Evolutionary conservation across 2,888 invertebrate species (phyloP), one percentile per base, ranked within the genome.

Genomic region (Zhengitettix transpicula): DNA sequence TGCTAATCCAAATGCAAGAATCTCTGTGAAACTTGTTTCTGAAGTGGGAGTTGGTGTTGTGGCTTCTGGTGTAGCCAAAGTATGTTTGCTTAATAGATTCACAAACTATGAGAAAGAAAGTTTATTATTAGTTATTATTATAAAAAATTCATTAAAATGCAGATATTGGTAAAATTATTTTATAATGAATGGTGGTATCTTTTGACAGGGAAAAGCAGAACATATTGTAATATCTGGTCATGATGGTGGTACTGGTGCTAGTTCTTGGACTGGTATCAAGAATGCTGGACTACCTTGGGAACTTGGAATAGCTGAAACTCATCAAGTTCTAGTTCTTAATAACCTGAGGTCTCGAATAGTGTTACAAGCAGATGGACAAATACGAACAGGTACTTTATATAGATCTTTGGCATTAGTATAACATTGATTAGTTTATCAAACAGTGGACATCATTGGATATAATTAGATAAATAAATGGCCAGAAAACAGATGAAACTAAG

Each of bases 241-340:
- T 75, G 99, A 99, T 76, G 99, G 99, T 63, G 98, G 99, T 58
- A 99, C 99, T 15, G 99, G 99, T 42, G 99, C 98, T 55, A 93
- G 93, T 70, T 94, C 94, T 61, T 98, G 98, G 98, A 99, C 98
- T 0, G 98, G 98, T 66, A 98, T 99, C 71, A 99, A 99, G 77
- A 83, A 87, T 65, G 98, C 99, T 52, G 99, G 99, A 55, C 77
- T 98, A 63, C 98, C 99, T 0, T 99, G 98, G 98, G 99, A 99
- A 76, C 78, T 99, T 69, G 99, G 99, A 59, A 82, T 99, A 54
- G 92, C 98, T 7, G 99, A 99, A 77, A 98, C 98, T 8, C 99
- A 99, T 75, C 99, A 99, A 76, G 93, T 94, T 65, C 78, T 97
- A 56, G 91, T 93, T 58, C 76, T 96, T 68, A 97, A 97, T 76